Percentiles rank a stretch among this genome's conserved stretches.
Conservation (phyloP, 2,113 vertebrate genomes). For the Callipepla californica region DNA sequence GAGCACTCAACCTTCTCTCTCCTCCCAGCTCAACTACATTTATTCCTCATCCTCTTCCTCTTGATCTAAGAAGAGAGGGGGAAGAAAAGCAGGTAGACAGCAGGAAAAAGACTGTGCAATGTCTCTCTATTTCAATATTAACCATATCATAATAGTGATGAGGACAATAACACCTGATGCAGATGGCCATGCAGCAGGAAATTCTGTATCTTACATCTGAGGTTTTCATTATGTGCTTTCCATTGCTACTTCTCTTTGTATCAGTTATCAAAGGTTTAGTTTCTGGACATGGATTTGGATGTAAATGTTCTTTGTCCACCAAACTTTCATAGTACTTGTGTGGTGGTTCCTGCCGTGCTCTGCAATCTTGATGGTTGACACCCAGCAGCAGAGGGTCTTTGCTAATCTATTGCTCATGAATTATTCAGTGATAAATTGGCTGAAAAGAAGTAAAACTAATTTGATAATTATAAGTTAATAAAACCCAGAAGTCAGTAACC, state of each 20-base stretch:
- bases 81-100: not conserved
- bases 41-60: not conserved
- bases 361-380: rapidly evolving
- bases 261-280: not conserved
- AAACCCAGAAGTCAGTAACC: slow-evolving; percentile 6
- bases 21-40: not conserved
- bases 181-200: not conserved
- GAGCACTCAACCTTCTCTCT: not conserved
- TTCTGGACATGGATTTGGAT: not conserved
- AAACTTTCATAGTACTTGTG: not conserved
- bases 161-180: not conserved
- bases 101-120: not conserved
- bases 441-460: slow-evolving; percentile 25
- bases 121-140: not conserved
- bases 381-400: not conserved
- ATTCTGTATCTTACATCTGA: not conserved
- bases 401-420: not conserved
- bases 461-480: slow-evolving; percentile 53
- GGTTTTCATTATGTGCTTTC: not conserved
- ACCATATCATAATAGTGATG: not conserved
- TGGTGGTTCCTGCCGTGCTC: not conserved
- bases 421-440: not conserved
- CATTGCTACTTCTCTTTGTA: not conserved
- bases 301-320: not conserved
- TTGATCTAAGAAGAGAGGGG: not conserved